Percentiles rank a stretch among this genome's conserved stretches.
phyloP scores from a whole-genome alignment of 2,113 vertebrate species.

The Climacteris rufus region DNA sequence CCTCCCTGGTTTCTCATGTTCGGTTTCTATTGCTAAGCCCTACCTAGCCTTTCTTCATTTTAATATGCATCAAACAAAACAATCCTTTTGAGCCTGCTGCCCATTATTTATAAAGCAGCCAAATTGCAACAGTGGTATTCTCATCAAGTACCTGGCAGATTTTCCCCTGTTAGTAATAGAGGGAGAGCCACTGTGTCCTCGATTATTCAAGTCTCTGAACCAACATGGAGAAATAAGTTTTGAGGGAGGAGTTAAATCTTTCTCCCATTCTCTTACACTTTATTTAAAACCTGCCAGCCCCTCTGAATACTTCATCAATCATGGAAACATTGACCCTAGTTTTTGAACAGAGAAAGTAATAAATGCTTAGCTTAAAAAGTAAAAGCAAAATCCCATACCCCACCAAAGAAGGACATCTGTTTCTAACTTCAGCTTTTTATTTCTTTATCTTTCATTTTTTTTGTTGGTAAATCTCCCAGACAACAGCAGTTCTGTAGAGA shows the following conservation, averaged over 20 bases:
- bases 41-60: slow-evolving; percentile 61
- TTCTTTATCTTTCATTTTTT: slow-evolving; percentile 81
- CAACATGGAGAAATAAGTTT: not conserved
- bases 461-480: slow-evolving; percentile 87
- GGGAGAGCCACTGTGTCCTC: not conserved
- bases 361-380: slow-evolving; percentile 65
- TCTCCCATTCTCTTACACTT: not conserved
- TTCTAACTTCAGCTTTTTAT: slow-evolving; percentile 85
- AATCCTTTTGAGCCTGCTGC: not conserved
- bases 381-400: slow-evolving; percentile 71
- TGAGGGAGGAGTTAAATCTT: slow-evolving; percentile 38
- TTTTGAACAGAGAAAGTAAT: slow-evolving; percentile 60
- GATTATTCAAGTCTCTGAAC: not conserved
- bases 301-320: slow-evolving; percentile 2
- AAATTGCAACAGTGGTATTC: not conserved
- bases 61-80: not conserved
- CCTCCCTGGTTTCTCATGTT: not conserved
- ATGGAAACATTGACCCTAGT: slow-evolving; percentile 25
- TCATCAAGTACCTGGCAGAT: not conserved
- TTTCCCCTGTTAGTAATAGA: not conserved
- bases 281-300: slow-evolving; percentile 25
- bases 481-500: slow-evolving; percentile 96
- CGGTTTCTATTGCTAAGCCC: slow-evolving; percentile 15
- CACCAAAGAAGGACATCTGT: slow-evolving; percentile 75
- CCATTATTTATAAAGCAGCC: not conserved